phyloP scores from a whole-genome alignment of 1,140 invertebrate species.

The Andrena cerasifolii region DNA sequence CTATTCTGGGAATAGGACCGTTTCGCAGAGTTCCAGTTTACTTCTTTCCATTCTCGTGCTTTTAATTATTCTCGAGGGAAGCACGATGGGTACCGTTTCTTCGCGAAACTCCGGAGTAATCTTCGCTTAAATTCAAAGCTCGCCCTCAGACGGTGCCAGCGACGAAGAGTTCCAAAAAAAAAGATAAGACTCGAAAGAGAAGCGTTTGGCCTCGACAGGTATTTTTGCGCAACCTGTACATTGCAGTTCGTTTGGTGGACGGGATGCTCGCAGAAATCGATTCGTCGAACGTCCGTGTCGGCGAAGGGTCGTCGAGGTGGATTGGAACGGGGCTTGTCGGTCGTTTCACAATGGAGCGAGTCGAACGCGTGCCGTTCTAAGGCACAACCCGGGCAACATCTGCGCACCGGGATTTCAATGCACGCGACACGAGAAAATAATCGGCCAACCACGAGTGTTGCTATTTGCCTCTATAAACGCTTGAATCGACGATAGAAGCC shows the following conservation, averaged over 20 bases:
- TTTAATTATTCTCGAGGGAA: too few relatives aligned
- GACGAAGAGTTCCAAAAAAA: conserved; percentile 47
- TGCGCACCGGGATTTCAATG: conserved; percentile 52
- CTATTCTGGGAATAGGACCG: not conserved
- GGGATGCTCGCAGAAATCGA: conserved; percentile 65
- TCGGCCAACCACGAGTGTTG: conserved; percentile 17
- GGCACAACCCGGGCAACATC: conserved; percentile 51
- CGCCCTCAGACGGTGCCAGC: not conserved
- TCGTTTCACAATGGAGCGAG: conserved; percentile 63
- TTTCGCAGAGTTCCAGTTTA: not conserved
- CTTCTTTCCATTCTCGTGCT: too few relatives aligned
- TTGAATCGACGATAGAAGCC: conserved; percentile 6
- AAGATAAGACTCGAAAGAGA: conserved; percentile 38
- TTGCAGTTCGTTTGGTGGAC: conserved; percentile 48
- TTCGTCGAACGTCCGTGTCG: conserved; percentile 68
- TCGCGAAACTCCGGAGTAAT: not conserved
- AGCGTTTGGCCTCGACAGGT: conserved; percentile 8
- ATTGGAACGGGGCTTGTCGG: conserved; percentile 57
- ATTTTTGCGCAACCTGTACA: conserved; percentile 48
- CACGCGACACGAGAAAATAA: conserved; percentile 48
- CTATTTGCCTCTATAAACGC: conserved; percentile 39
- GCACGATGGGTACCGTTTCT: too few relatives aligned
- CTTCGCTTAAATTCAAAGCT: not conserved
- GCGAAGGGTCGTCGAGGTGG: conserved; percentile 59
- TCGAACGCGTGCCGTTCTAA: conserved; percentile 62